These are phyloP conservation scores for Clanis bilineata DNA, from an alignment of 2,888 invertebrate species.

Conservation along the genomic window DNA sequence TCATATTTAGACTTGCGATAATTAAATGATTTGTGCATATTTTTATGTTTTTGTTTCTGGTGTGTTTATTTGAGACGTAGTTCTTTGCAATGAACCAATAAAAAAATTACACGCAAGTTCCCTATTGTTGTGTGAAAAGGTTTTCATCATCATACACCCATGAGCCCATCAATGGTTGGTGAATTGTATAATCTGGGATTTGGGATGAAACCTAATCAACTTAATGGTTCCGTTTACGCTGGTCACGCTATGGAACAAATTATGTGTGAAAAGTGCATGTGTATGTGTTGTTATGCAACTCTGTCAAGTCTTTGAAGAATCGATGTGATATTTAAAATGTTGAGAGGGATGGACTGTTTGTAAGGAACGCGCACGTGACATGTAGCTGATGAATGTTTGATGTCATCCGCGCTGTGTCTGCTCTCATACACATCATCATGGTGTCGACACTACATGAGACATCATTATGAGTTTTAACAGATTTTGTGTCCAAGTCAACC, in stretches of 20 bases:
- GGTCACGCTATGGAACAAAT: not conserved
- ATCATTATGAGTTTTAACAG: not conserved
- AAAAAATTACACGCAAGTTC: no score
- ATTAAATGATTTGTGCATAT: no score
- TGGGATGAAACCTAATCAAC: not conserved
- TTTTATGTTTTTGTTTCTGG: no score
- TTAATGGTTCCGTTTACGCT: not conserved
- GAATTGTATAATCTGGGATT: not conserved
- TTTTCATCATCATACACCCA: not conserved
- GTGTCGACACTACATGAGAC: not conserved
- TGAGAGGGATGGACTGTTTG: constrained; percentile 1
- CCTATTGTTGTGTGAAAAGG: not conserved
- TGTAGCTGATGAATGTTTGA: constrained; percentile 18
- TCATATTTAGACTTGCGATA: no score
- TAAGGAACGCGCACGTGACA: constrained; percentile 2
- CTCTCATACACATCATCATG: not conserved
- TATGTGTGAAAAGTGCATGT: constrained; percentile 4
- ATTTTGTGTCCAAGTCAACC: not conserved
- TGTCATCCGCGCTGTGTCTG: constrained; percentile 13
- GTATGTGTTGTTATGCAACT: constrained; percentile 9
- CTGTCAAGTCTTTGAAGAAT: constrained; percentile 1
- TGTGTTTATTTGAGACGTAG: no score
- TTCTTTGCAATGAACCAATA: not conserved
- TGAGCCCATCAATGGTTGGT: not conserved
- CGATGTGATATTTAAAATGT: not conserved